Conservation (phyloP, 53 echinoderm and acorn worm species). For the Holothuria leucospilota region DNA sequence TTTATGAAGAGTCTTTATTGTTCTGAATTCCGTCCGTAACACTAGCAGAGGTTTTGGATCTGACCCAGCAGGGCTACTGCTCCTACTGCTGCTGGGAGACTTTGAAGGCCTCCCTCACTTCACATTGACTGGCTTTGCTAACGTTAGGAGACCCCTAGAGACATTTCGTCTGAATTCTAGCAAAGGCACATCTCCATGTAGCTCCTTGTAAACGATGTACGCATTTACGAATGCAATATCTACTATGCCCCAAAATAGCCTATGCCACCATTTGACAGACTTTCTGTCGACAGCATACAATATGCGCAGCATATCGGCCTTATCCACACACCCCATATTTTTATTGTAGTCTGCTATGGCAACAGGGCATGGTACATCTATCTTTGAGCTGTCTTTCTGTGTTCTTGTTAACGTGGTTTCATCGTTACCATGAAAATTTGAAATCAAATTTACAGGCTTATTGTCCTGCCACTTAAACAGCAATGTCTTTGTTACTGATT, state of each 20-base stretch:
- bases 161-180: background rate
- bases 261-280: conserved; percentile 19
- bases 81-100: too few relatives aligned
- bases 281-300: background rate
- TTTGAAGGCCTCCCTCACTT: background rate
- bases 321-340: conserved; percentile 1
- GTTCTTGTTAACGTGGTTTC: background rate
- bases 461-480: conserved; percentile 9
- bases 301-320: background rate
- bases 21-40: too few relatives aligned
- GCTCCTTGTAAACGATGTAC: background rate
- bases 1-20: too few relatives aligned
- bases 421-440: background rate
- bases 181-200: background rate
- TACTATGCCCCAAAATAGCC: background rate
- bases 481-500: background rate
- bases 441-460: background rate
- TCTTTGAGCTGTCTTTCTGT: background rate
- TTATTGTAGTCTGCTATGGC: background rate
- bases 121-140: background rate
- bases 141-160: background rate
- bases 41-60: too few relatives aligned
- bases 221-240: background rate
- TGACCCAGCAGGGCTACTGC: too few relatives aligned
- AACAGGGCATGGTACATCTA: background rate